phyloP scores from a whole-genome alignment of 2,797 vertebrate species.

The Peromyscus eremicus region DNA sequence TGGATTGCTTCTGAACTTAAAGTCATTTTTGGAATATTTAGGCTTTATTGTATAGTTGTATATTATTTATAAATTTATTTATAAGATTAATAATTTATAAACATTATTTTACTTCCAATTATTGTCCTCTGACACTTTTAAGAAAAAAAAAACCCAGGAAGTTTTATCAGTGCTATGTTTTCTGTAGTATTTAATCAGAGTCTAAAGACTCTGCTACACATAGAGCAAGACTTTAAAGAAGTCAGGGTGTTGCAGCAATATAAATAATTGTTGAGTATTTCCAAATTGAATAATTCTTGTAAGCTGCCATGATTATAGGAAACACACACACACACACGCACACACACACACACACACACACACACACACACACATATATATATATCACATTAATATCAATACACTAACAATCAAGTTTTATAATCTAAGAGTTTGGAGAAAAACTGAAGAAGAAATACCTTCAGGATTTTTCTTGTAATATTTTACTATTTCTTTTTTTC shows the following conservation, averaged over 20 bases:
- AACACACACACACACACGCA: background rate
- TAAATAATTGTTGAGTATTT: background rate
- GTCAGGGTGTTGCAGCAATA: background rate
- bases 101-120: background rate
- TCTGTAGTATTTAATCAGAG: background rate
- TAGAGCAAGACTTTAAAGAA: background rate
- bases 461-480: background rate
- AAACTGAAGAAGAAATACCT: background rate
- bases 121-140: background rate
- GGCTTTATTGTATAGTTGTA: background rate
- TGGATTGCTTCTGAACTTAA: background rate
- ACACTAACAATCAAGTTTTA: background rate
- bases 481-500: background rate
- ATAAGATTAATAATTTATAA: background rate
- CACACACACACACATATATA: no score
- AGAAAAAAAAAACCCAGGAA: background rate
- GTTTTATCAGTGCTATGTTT: background rate
- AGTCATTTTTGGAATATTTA: background rate
- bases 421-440: background rate
- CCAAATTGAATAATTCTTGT: background rate
- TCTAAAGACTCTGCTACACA: background rate
- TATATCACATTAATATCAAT: background rate
- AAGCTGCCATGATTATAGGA: background rate
- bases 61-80: background rate
- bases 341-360: no score